Conservation (phyloP, 2,888 invertebrate species). For the Polyploca ridens region DNA sequence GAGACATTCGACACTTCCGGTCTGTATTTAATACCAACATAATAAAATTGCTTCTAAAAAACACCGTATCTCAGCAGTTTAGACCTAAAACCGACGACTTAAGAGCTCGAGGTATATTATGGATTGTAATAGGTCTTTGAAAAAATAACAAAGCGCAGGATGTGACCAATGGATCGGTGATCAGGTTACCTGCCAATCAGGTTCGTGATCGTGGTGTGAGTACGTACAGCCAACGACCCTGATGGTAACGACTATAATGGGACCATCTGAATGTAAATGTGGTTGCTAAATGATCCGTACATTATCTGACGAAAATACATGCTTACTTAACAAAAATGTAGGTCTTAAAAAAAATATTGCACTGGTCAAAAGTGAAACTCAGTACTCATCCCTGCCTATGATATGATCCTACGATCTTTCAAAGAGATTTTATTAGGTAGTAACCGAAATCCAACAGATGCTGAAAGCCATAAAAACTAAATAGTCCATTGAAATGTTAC, state of each 20-base stretch:
- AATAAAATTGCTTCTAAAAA: neutral
- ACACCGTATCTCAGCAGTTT: neutral
- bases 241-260: neutral
- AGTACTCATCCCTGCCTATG: too few species aligned
- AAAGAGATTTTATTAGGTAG: too few species aligned
- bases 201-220: neutral
- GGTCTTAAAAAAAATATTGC: too few species aligned
- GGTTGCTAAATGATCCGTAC: neutral
- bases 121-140: neutral
- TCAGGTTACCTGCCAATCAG: slow-evolving; percentile 8
- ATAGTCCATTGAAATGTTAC: too few species aligned
- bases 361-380: too few species aligned
- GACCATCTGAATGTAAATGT: neutral
- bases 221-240: neutral
- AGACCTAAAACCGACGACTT: neutral
- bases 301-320: neutral
- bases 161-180: slow-evolving; percentile 8
- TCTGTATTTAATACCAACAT: neutral
- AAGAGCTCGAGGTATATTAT: neutral
- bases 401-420: too few species aligned
- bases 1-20: slow-evolving; percentile 6
- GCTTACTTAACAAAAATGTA: too few species aligned
- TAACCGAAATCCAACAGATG: neutral
- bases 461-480: too few species aligned
- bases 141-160: slow-evolving; percentile 1